Percentiles rank a stretch among this genome's conserved stretches.
Conservation (phyloP, 2,113 vertebrate species). For the Steatornis caripensis region DNA sequence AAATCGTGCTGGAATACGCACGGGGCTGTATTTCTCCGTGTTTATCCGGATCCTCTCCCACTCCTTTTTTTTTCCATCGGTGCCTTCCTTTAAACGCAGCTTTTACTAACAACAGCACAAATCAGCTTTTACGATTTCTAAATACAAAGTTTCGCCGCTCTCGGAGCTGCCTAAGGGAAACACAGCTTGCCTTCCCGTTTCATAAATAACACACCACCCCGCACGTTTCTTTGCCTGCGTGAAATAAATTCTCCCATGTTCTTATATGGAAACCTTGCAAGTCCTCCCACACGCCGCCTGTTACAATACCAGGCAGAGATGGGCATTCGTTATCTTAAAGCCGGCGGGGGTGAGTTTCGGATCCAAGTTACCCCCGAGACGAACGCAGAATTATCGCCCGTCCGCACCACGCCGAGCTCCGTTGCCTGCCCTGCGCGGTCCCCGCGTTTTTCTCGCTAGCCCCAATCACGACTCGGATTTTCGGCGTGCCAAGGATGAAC, state of each 20-base stretch:
- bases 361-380: background rate
- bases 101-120: background rate
- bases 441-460: background rate
- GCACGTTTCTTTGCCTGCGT: background rate
- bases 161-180: background rate
- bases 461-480: background rate
- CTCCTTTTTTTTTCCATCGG: background rate
- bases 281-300: slow-evolving; percentile 24
- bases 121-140: background rate
- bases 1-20: background rate
- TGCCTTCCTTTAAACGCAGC: background rate
- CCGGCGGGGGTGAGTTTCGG: background rate
- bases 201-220: background rate
- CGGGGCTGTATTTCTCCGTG: background rate
- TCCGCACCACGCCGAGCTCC: rapidly evolving
- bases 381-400: background rate
- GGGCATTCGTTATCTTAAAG: background rate
- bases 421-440: background rate
- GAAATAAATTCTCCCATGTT: slow-evolving; percentile 59
- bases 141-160: background rate
- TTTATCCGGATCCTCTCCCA: background rate
- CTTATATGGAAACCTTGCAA: slow-evolving; percentile 58
- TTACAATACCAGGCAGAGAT: background rate
- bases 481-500: background rate
- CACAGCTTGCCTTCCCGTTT: background rate